A percentile compares a stretch with the other conserved stretches of the same genome.
phyloP scores from a whole-genome alignment of 2,888 invertebrate genomes.

The Patella ulyssiponensis region DNA sequence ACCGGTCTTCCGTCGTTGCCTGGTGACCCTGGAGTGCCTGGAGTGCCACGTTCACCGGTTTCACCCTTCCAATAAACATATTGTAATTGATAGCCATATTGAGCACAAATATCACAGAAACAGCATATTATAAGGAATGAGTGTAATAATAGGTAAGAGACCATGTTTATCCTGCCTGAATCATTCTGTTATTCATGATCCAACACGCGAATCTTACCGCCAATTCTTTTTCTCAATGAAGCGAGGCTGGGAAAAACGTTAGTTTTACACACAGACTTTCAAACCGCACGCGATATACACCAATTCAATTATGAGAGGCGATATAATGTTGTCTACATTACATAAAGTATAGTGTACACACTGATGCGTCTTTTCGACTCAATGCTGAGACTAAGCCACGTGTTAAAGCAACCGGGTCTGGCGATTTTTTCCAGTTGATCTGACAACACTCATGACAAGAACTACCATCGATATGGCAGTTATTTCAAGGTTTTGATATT shows the following conservation, averaged over 20 bases:
- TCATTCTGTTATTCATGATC: constrained; percentile 11
- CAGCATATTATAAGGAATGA: background rate
- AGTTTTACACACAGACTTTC: background rate
- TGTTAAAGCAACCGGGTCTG: too few species aligned
- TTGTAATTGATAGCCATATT: background rate
- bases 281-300: constrained; percentile 2
- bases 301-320: background rate
- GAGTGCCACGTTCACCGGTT: constrained; percentile 62
- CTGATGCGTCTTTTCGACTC: too few species aligned
- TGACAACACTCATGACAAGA: too few species aligned
- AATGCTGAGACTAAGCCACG: too few species aligned
- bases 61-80: constrained; percentile 43
- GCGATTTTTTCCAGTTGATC: too few species aligned
- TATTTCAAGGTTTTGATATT: background rate
- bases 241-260: background rate
- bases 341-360: background rate
- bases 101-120: constrained; percentile 7
- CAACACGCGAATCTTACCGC: background rate
- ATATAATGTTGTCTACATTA: constrained; percentile 1
- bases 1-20: constrained; percentile 60
- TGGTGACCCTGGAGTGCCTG: constrained; percentile 67
- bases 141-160: background rate
- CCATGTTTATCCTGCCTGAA: constrained; percentile 9
- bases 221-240: constrained; percentile 9
- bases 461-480: too few species aligned